Percentiles rank a stretch among this genome's conserved stretches.
Conservation (phyloP, 2,113 vertebrate species). For the human region DNA sequence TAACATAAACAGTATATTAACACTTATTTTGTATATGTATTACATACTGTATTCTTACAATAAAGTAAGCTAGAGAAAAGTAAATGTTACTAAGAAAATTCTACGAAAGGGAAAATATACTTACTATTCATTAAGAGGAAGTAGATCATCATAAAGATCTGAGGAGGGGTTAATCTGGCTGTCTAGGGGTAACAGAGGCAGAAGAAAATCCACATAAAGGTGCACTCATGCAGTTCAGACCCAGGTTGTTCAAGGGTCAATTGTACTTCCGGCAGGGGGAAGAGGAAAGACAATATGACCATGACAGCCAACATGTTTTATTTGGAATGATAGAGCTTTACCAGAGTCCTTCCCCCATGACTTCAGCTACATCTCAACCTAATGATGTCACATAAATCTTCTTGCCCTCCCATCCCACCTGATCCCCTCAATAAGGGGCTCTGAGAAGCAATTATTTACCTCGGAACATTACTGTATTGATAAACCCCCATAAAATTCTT, state of each 20-base stretch:
- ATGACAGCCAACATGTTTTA: not conserved
- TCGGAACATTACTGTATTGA: not conserved
- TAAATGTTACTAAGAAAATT: not conserved
- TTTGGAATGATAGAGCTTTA: not conserved
- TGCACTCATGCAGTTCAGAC: not conserved
- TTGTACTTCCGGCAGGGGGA: not conserved
- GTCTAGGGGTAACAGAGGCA: not conserved
- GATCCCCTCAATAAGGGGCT: not conserved
- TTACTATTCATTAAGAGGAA: not conserved
- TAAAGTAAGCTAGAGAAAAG: not conserved
- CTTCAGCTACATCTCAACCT: not conserved
- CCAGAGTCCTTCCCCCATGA: not conserved
- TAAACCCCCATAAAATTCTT: not conserved
- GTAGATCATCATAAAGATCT: not conserved
- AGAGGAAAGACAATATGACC: not conserved
- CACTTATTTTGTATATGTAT: not conserved
- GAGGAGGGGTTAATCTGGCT: not conserved
- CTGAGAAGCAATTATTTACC: not conserved
- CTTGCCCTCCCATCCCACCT: fast-evolving
- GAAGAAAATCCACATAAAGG: not conserved
- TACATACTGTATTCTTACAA: not conserved
- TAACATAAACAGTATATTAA: not conserved
- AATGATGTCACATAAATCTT: not conserved
- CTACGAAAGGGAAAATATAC: not conserved
- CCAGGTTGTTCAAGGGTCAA: not conserved